A percentile compares a stretch with the other conserved stretches of the same genome.
These are phyloP conservation scores for Isotomurus palustris DNA, from an alignment of 2,888 invertebrate species.

Conservation along the genomic window DNA sequence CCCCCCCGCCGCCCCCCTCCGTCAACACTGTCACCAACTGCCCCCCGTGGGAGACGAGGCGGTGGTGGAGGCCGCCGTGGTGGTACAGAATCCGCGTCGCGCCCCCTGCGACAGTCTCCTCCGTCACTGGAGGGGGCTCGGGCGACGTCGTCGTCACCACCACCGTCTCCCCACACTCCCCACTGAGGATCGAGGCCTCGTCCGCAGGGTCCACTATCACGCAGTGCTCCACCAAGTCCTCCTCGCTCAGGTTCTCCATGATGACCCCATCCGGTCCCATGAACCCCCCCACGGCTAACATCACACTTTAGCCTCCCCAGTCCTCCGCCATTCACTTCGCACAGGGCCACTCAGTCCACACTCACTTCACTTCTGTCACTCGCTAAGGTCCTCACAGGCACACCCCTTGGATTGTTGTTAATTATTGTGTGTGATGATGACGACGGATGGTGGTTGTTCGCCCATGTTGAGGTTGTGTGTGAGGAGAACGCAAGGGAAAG, in stretches of 20 bases:
- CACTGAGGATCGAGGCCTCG: constrained; percentile 8
- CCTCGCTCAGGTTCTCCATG: constrained; percentile 31
- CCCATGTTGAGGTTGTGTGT: no score
- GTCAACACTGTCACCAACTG: constrained; percentile 1
- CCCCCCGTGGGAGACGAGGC: constrained; percentile 1
- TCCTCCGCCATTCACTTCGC: no score
- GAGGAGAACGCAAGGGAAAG: no score
- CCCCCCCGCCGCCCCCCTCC: constrained; percentile 7
- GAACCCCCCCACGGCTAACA: constrained; percentile 29
- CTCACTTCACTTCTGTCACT: no score
- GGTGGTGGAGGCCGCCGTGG: constrained; percentile 12
- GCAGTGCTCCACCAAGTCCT: constrained; percentile 30
- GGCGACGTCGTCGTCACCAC: neutral
- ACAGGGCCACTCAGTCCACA: no score
- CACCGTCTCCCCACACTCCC: constrained; percentile 9
- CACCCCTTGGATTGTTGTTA: no score
- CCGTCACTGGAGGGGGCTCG: neutral
- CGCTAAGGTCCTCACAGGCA: no score
- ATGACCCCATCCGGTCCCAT: constrained; percentile 29
- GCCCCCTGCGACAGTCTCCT: constrained; percentile 9
- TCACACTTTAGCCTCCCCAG: no score
- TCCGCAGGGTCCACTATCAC: constrained; percentile 28
- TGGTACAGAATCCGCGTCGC: constrained; percentile 27
- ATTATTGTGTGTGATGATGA: no score
- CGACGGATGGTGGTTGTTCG: no score